These are phyloP conservation scores for Salarias fasciatus DNA, from an alignment of 2,797 vertebrate genomes.

Conservation along the genomic window DNA sequence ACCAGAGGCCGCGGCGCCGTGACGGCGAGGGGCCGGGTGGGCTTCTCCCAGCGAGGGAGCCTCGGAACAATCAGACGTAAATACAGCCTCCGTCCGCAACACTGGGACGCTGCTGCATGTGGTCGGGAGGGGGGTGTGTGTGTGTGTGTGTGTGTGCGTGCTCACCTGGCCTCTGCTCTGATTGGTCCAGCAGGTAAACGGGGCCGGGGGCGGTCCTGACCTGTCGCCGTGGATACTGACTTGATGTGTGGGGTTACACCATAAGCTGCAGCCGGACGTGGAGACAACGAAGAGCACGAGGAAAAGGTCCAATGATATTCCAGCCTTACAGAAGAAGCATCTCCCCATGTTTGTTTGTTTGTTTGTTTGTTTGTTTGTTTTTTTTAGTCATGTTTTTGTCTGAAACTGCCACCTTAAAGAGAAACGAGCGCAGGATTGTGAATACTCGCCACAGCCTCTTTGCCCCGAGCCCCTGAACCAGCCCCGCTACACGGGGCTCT, in stretches of 20 bases:
- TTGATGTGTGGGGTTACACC: slow-evolving; percentile 99
- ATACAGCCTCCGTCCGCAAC: not conserved
- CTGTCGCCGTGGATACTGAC: slow-evolving; percentile 99
- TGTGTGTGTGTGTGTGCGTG: too few species aligned
- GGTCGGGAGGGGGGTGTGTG: too few species aligned
- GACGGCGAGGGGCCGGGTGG: slow-evolving; percentile 87
- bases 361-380: too few species aligned
- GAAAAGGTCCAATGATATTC: slow-evolving; percentile 95
- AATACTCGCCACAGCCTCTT: slow-evolving; percentile 69
- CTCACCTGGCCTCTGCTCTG: slow-evolving; percentile 74
- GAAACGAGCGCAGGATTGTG: slow-evolving; percentile 57
- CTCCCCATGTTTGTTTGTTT: slow-evolving; percentile 52
- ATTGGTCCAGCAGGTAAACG: slow-evolving; percentile 92
- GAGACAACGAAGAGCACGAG: slow-evolving; percentile 87
- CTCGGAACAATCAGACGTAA: slow-evolving; percentile 94
- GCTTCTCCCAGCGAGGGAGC: slow-evolving; percentile 94
- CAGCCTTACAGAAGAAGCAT: slow-evolving; percentile 92
- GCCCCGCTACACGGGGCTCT: slow-evolving; percentile 59
- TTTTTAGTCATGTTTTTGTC: slow-evolving; percentile 36
- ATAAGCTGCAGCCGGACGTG: slow-evolving; percentile 98
- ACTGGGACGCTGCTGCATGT: too few species aligned
- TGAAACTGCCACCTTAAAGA: slow-evolving; percentile 75
- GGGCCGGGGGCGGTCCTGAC: slow-evolving; percentile 99
- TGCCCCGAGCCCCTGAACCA: slow-evolving; percentile 45
- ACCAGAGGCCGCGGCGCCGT: slow-evolving; percentile 82